Evolutionary conservation across 1,140 invertebrate species (phyloP).

Genomic region (Dendrolimus punctatus): DNA sequence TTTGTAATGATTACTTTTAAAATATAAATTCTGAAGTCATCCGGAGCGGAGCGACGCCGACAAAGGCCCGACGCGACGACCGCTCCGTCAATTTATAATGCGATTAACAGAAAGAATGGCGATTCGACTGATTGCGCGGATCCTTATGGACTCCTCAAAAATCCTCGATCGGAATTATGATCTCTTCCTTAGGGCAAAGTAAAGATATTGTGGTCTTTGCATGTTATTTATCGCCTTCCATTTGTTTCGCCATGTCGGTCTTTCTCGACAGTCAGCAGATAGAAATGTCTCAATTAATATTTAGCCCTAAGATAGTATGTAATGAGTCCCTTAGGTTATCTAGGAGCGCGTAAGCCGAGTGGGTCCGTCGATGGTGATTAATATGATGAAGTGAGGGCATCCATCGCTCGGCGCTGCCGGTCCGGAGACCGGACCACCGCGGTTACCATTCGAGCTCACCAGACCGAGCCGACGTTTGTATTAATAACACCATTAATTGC

Average conservation of each 20-base stretch:
- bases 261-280: slow-evolving; percentile 39
- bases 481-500: slow-evolving; percentile 50
- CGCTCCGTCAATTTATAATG: slow-evolving; percentile 59
- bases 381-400: slow-evolving; percentile 53
- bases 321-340: slow-evolving; percentile 51
- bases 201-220: slow-evolving; percentile 15
- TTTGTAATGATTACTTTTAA: slow-evolving; percentile 38
- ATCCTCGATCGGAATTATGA: slow-evolving; percentile 31
- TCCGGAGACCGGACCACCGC: slow-evolving; percentile 31
- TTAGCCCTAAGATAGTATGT: slow-evolving; percentile 61
- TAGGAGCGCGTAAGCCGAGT: slow-evolving; percentile 63
- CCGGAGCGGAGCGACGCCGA: slow-evolving; percentile 43
- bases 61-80: slow-evolving; percentile 41
- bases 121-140: slow-evolving; percentile 45
- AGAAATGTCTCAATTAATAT: slow-evolving; percentile 66
- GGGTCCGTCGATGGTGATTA: slow-evolving; percentile 47
- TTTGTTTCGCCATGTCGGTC: slow-evolving; percentile 36
- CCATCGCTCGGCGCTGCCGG: slow-evolving; percentile 29
- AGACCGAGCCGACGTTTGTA: slow-evolving; percentile 22
- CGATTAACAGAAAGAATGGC: slow-evolving; percentile 63
- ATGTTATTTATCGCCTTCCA: slow-evolving; percentile 41
- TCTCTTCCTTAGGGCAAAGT: slow-evolving; percentile 23
- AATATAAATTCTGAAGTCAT: slow-evolving; percentile 37
- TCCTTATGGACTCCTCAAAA: slow-evolving; percentile 43
- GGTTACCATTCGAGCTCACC: slow-evolving; percentile 21